Conservation (phyloP, 1,140 invertebrate species). For the Drosophila arawakana region DNA sequence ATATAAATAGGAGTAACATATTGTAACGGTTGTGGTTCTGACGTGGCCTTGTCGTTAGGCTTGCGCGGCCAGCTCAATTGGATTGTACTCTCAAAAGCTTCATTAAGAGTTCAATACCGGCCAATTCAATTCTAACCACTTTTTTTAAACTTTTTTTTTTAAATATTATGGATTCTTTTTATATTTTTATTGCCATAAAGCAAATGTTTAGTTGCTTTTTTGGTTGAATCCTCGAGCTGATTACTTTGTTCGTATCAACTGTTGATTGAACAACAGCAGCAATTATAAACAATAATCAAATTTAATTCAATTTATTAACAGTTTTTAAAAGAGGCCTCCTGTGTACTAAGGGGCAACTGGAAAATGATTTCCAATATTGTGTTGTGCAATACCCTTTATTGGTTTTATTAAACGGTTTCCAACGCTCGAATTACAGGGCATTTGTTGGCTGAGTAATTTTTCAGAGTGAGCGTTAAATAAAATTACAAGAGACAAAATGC, state of each 20-base stretch:
- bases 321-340: slow-evolving; percentile 40
- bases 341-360: slow-evolving; percentile 66
- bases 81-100: too few species aligned
- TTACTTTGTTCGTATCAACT: slow-evolving; percentile 52
- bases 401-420: too few species aligned
- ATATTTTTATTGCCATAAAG: too few species aligned
- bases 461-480: slow-evolving; percentile 48
- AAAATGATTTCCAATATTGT: slow-evolving; percentile 45
- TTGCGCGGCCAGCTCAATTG: too few species aligned
- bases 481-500: slow-evolving; percentile 78
- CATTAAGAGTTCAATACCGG: too few species aligned
- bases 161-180: too few species aligned
- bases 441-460: background rate
- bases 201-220: slow-evolving; percentile 47
- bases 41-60: too few species aligned
- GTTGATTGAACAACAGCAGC: slow-evolving; percentile 45
- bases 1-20: too few species aligned
- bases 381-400: slow-evolving; percentile 3
- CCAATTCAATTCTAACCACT: too few species aligned
- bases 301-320: slow-evolving; percentile 71
- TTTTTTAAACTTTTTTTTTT: too few species aligned
- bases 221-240: slow-evolving; percentile 27
- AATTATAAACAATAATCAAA: slow-evolving; percentile 42
- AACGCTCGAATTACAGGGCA: background rate
- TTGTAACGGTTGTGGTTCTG: too few species aligned